Evolutionary conservation across 2,888 invertebrate species (phyloP), one percentile per base, ranked within the genome.

Genomic region (Ormia ochracea): DNA sequence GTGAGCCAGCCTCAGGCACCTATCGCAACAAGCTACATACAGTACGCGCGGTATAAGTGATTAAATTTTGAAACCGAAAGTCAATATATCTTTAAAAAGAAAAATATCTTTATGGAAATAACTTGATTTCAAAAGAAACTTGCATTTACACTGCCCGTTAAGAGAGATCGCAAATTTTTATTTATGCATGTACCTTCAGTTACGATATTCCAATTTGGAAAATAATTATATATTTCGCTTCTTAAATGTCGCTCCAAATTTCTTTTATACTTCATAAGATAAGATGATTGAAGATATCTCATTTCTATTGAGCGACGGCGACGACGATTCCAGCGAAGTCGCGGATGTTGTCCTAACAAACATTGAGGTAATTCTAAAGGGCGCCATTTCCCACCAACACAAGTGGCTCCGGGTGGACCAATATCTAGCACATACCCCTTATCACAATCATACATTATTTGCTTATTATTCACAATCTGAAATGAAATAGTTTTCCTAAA

Each of bases 381-480:
- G 82, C 96, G 96, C 98, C 98, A 98, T 78, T 93, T 93, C 0
- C 98, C 98, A 6, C 97, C 96, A 26, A 98, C 93, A 85, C 98
- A 98, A 0, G 98, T 98, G 0, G 98, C 98, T 1, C 97, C 97
- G 0, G 96, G 96, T 0, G 96, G 95, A 1, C 98, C 98, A 83
- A 94, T 94, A 23, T 94, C 93, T 26, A 98, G 88, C 0, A 96
- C 95, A 86, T 95, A 98, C 0, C 97, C 97, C 85, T 96, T 95
- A 84, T 97, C 95, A 87, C 98, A 98, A 85, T 98, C 97, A 89
- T 97, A 98, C 94, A 96, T 96, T 70, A 98, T 97, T 89, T 97
- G 97, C 84, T 97, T 96, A 87, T 97, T 97, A 88, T 97, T 97
- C 1, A 94, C 93, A 23, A 94, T 93, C 92, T 88, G 48, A 17